A percentile compares a stretch with the other conserved stretches of the same genome.
phyloP scores from a whole-genome alignment of 2,888 invertebrate genomes.

The Agrochola lychnidis region DNA sequence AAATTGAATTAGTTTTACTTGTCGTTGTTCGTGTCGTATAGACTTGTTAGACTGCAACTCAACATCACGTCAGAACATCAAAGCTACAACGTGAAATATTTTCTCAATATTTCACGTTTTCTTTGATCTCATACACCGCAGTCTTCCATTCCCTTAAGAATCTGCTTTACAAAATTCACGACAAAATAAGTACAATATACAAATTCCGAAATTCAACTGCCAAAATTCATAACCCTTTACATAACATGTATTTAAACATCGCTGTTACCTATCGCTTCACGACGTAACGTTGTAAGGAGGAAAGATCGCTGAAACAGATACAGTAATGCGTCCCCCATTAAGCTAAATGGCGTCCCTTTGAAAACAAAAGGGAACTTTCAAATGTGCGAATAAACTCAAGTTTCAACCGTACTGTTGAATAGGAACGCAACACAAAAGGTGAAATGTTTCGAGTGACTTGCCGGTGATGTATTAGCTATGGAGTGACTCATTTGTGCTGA shows the following conservation, averaged over 20 bases:
- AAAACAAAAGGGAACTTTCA: conserved; percentile 65
- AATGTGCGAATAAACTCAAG: conserved; percentile 61
- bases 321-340: conserved; percentile 61
- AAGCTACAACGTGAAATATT: conserved; percentile 21
- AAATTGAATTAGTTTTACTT: not conserved
- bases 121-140: conserved; percentile 3
- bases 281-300: conserved; percentile 27
- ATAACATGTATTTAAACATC: conserved; percentile 19
- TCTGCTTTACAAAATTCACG: conserved; percentile 15
- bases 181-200: conserved; percentile 3
- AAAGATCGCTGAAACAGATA: conserved; percentile 55
- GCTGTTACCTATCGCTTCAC: conserved; percentile 23
- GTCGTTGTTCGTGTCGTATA: not conserved
- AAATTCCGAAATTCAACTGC: conserved; percentile 27
- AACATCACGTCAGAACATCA: conserved; percentile 5
- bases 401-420: conserved; percentile 46
- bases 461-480: conserved; percentile 43
- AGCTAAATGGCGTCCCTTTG: conserved; percentile 54
- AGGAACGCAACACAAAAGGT: conserved; percentile 57
- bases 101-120: not conserved
- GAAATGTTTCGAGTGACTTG: conserved; percentile 53
- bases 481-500: conserved; percentile 2
- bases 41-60: not conserved
- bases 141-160: conserved; percentile 11
- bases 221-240: conserved; percentile 38